Percentiles rank a stretch among this genome's conserved stretches.
Conservation (phyloP, 2,113 vertebrate species). For the Plecturocebus donacophilus region DNA sequence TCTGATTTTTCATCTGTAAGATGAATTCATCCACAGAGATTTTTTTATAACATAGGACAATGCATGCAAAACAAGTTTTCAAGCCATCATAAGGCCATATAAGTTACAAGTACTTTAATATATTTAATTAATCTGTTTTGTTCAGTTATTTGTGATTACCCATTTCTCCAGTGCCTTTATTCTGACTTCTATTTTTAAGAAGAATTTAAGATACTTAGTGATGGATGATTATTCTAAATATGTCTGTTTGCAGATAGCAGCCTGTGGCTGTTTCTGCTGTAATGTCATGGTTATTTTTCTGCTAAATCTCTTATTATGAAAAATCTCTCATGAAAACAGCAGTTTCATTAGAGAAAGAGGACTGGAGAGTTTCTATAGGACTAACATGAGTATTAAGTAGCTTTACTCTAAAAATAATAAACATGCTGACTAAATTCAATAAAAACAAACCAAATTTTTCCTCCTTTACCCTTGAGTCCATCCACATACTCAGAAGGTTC, state of each 20-base stretch:
- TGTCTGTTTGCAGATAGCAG: background rate
- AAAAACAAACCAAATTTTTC: background rate
- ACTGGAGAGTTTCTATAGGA: background rate
- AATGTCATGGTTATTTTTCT: background rate
- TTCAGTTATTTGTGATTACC: background rate
- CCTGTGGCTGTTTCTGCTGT: background rate
- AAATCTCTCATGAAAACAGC: background rate
- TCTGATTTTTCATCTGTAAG: conserved; percentile 11
- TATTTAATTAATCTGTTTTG: background rate
- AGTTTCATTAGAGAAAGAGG: background rate
- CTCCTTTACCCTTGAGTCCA: background rate
- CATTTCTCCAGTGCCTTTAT: background rate
- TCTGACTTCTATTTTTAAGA: background rate
- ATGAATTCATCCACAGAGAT: background rate
- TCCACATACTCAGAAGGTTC: background rate
- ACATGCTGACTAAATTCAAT: background rate
- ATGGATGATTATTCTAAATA: conserved; percentile 1
- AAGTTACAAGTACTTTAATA: background rate
- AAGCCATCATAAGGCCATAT: background rate
- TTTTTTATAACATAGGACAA: background rate
- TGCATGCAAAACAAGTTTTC: conserved; percentile 1
- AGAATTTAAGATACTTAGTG: conserved; percentile 25
- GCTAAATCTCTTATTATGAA: background rate
- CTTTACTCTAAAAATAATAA: background rate
- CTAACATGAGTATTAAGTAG: background rate